Percentiles rank a stretch among this genome's conserved stretches.
phyloP scores from a whole-genome alignment of 2,113 vertebrate species.

The Sylvia atricapilla region DNA sequence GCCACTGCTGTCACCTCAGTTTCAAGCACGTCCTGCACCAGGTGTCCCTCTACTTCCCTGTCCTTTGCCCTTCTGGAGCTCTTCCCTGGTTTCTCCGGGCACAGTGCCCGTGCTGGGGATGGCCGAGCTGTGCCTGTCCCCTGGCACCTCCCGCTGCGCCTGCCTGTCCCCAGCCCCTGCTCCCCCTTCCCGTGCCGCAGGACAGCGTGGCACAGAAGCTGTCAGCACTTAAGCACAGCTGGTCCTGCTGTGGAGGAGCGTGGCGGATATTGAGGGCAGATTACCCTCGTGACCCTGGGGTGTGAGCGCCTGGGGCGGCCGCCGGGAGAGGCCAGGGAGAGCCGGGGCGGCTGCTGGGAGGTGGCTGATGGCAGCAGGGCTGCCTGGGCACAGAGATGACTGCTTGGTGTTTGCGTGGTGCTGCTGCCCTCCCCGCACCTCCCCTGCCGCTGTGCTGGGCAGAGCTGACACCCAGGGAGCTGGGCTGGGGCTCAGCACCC shows the following conservation, averaged over 20 bases:
- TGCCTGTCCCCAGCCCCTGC: not conserved
- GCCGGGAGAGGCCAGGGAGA: not conserved
- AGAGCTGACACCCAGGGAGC: not conserved
- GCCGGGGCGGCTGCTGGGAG: not conserved
- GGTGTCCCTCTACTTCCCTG: no score
- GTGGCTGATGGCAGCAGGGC: not conserved
- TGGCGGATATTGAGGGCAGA: not conserved
- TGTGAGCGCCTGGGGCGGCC: not conserved
- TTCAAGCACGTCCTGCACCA: not conserved
- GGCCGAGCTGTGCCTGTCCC: not conserved
- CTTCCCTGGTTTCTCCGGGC: not conserved
- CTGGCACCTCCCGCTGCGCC: not conserved
- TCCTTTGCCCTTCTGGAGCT: not conserved
- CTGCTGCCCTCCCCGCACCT: not conserved
- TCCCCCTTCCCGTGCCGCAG: not conserved
- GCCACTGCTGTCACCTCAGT: not conserved
- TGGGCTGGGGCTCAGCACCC: not conserved
- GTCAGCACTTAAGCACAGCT: not conserved
- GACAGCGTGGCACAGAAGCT: not conserved
- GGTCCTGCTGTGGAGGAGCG: not conserved
- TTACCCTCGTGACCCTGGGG: constrained; percentile 28
- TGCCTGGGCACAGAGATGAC: fast-evolving
- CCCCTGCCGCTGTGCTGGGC: not conserved
- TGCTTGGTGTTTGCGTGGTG: fast-evolving
- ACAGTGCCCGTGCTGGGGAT: fast-evolving